These are phyloP conservation scores for Crotalus horridus DNA, from an alignment of 2,113 vertebrate species.

Conservation along the genomic window DNA sequence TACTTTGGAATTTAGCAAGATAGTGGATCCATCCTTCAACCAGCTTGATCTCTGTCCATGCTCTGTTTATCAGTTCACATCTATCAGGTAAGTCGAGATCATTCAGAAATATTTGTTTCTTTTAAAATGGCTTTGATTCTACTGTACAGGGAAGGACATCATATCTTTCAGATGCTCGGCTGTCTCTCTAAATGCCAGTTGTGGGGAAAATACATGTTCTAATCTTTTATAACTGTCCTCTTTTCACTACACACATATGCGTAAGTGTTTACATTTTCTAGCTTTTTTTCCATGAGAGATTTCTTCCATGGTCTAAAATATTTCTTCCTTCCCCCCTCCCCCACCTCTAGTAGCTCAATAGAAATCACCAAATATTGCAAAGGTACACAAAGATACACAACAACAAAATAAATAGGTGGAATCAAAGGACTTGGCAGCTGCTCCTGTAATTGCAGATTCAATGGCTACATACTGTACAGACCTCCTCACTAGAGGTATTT, in stretches of 20 bases:
- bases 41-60: background rate
- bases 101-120: background rate
- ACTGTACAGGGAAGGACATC: background rate
- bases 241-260: conserved; percentile 4
- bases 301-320: conserved; percentile 25
- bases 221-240: background rate
- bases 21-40: background rate
- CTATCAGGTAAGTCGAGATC: background rate
- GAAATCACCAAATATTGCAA: conserved; percentile 45
- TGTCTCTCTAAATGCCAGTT: background rate
- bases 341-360: conserved; percentile 34
- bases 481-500: conserved; percentile 55
- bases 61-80: too few relatives aligned
- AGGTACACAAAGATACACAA: conserved; percentile 30
- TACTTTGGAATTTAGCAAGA: too few relatives aligned
- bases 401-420: conserved; percentile 15
- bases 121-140: background rate
- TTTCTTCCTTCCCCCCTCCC: background rate
- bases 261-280: conserved; percentile 36
- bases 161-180: too few relatives aligned
- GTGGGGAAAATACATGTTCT: background rate
- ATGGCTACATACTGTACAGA: conserved; percentile 46
- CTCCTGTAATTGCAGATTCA: conserved; percentile 44
- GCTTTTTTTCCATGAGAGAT: conserved; percentile 36
- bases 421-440: conserved; percentile 5